Conservation (phyloP, 2,888 invertebrate species). For the Heteropelma amictum region DNA sequence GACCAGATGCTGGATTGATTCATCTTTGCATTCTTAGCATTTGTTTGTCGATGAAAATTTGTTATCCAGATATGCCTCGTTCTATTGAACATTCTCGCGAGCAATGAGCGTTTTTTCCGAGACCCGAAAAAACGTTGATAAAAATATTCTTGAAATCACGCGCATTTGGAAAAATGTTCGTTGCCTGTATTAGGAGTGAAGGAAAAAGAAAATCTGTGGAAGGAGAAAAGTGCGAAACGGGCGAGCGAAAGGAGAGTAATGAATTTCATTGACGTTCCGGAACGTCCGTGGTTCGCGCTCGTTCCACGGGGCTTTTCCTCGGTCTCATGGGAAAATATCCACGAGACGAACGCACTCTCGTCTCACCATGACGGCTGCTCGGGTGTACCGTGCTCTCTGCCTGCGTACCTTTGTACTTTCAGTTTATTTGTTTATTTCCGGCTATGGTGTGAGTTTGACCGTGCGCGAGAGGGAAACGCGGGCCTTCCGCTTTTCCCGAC, state of each 20-base stretch:
- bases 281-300: conserved; percentile 1
- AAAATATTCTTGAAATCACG: background rate
- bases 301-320: conserved; percentile 41
- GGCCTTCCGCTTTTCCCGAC: conserved; percentile 34
- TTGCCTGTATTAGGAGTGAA: background rate
- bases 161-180: background rate
- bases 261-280: conserved; percentile 53
- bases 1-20: no score
- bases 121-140: background rate
- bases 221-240: background rate
- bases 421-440: conserved; percentile 52
- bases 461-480: conserved; percentile 16
- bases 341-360: conserved; percentile 42
- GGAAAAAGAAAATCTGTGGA: conserved; percentile 22
- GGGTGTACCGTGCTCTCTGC: conserved; percentile 12
- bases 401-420: conserved; percentile 52
- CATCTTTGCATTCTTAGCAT: no score
- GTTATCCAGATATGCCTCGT: no score
- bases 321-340: conserved; percentile 50
- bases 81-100: no score
- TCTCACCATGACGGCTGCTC: conserved; percentile 16
- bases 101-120: no score
- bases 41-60: no score
- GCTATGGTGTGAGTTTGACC: background rate
- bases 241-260: conserved; percentile 39